Evolutionary conservation across 2,888 invertebrate genomes (phyloP).

Genomic region (Trimorus sp.): DNA sequence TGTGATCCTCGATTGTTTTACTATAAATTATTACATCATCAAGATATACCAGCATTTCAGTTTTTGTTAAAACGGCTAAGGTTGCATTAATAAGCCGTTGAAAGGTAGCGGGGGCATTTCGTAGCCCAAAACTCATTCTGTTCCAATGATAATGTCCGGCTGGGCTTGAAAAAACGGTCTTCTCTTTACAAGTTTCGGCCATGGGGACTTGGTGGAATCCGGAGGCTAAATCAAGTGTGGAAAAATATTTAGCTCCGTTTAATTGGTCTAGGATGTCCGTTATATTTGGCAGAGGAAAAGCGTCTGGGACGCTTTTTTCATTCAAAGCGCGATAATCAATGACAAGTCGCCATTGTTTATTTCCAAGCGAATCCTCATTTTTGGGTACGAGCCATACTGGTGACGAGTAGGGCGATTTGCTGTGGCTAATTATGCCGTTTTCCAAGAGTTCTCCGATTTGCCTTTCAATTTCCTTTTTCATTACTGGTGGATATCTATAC

Average conservation of each 20-base stretch:
- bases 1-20: background rate
- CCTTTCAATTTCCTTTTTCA: no score
- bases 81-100: background rate
- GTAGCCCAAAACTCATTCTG: background rate
- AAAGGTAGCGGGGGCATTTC: slow-evolving; percentile 2
- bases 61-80: background rate
- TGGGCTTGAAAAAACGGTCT: background rate
- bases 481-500: no score
- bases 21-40: background rate
- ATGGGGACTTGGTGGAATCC: background rate
- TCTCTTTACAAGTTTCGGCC: background rate
- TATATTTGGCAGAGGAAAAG: background rate
- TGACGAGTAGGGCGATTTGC: no score
- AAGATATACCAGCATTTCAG: background rate
- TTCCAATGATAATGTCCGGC: background rate
- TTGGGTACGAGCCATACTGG: background rate
- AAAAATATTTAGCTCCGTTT: background rate
- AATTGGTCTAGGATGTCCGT: background rate
- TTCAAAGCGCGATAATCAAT: background rate
- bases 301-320: background rate
- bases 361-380: background rate
- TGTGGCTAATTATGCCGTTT: no score
- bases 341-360: background rate
- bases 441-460: no score
- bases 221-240: slow-evolving; percentile 1